Conservation (phyloP, 2,888 invertebrate species). For the Nymphalis c-album region DNA sequence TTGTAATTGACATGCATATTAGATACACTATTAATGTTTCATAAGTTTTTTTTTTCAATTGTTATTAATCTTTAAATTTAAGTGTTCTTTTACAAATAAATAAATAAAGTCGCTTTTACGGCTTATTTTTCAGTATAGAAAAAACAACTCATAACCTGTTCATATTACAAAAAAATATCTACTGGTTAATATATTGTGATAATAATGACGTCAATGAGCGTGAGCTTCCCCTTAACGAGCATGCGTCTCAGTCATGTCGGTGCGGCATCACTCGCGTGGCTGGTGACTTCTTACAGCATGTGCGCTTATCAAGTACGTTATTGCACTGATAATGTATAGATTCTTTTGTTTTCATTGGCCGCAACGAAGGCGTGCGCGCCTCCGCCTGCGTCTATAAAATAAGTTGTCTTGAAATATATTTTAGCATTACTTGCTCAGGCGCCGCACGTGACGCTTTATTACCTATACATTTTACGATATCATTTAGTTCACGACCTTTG, state of each 20-base stretch:
- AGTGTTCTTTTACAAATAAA: no score
- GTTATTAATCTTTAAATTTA: no score
- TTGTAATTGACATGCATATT: no score
- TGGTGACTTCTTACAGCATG: constrained; percentile 56
- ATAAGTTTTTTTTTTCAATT: no score
- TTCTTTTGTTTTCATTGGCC: constrained; percentile 65
- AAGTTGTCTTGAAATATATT: constrained; percentile 41
- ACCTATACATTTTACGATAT: constrained; percentile 26
- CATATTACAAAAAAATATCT: background rate
- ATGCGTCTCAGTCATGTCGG: constrained; percentile 64
- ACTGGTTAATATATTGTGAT: background rate
- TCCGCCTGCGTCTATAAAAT: constrained; percentile 64
- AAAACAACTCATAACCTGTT: background rate
- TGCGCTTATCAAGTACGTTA: constrained; percentile 48
- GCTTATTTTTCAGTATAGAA: background rate
- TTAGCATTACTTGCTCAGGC: constrained; percentile 55
- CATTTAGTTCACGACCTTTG: constrained; percentile 32
- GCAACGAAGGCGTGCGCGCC: constrained; percentile 69
- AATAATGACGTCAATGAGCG: constrained; percentile 7
- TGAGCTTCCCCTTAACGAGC: constrained; percentile 59
- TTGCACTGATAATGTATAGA: constrained; percentile 43
- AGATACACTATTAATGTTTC: no score
- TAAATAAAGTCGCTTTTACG: no score
- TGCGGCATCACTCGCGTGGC: constrained; percentile 60
- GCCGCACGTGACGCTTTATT: constrained; percentile 50